Evolutionary conservation across 1,140 invertebrate species (phyloP).

Genomic region (Vanessa tameamea): DNA sequence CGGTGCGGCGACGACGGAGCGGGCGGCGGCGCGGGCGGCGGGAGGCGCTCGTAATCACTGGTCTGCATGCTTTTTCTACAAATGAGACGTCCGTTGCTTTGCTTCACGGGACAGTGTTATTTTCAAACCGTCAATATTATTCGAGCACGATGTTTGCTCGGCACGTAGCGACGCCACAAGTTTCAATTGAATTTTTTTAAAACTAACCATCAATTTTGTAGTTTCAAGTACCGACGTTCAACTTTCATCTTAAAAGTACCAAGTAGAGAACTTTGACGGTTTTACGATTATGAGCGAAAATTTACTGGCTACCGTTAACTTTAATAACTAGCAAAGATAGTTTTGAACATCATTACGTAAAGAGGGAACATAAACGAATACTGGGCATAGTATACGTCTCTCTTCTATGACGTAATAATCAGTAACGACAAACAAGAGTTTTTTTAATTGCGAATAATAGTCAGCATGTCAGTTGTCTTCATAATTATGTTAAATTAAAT

Average conservation of each 20-base stretch:
- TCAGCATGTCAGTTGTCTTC: too few species aligned
- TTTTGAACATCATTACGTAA: constrained; percentile 3
- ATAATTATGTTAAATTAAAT: too few species aligned
- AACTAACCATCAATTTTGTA: constrained; percentile 24
- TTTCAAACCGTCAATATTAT: constrained; percentile 28
- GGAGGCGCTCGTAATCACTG: constrained; percentile 53
- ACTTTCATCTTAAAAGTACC: constrained; percentile 23
- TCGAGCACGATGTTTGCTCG: constrained; percentile 11
- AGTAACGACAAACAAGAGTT: neutral
- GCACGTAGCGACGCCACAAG: neutral
- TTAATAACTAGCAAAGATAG: constrained; percentile 15
- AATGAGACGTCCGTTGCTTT: constrained; percentile 59
- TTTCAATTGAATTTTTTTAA: constrained; percentile 2
- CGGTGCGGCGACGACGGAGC: constrained; percentile 26
- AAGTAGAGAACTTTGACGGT: constrained; percentile 26
- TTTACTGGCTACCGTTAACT: constrained; percentile 23
- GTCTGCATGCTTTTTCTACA: constrained; percentile 54
- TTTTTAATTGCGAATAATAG: too few species aligned
- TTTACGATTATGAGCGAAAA: constrained; percentile 30
- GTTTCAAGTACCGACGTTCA: constrained; percentile 18
- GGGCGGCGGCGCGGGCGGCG: constrained; percentile 21
- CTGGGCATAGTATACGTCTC: neutral
- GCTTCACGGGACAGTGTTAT: constrained; percentile 26
- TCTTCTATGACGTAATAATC: neutral
- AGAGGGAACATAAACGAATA: neutral